phyloP scores from a whole-genome alignment of 2,888 invertebrate species.

The Erannis defoliaria region DNA sequence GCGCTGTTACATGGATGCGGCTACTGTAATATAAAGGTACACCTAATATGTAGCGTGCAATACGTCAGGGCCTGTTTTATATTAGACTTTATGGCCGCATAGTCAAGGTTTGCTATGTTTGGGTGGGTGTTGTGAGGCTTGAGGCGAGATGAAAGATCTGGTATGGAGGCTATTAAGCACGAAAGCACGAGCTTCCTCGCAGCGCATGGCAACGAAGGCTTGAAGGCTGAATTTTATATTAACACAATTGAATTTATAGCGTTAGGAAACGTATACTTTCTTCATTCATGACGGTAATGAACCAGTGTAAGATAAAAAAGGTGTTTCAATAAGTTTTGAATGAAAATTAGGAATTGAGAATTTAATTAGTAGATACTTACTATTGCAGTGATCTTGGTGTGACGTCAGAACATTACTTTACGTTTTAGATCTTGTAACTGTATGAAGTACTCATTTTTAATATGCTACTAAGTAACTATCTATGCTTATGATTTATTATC shows the following conservation, averaged over 20 bases:
- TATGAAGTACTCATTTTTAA: too few species aligned
- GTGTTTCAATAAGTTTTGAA: neutral
- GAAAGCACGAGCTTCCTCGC: slow-evolving; percentile 48
- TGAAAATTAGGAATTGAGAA: neutral
- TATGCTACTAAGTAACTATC: too few species aligned
- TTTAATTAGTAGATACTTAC: too few species aligned
- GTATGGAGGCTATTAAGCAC: slow-evolving; percentile 57
- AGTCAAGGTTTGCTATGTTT: slow-evolving; percentile 40
- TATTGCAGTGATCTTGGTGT: too few species aligned
- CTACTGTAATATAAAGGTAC: slow-evolving; percentile 59
- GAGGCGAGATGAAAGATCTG: slow-evolving; percentile 68
- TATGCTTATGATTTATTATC: too few species aligned
- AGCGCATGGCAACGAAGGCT: slow-evolving; percentile 34
- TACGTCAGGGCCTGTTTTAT: slow-evolving; percentile 39
- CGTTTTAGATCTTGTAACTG: too few species aligned
- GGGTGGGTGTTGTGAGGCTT: slow-evolving; percentile 26
- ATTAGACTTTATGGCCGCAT: slow-evolving; percentile 37
- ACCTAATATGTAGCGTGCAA: slow-evolving; percentile 53
- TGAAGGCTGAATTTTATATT: slow-evolving; percentile 20
- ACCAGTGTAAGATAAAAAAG: neutral
- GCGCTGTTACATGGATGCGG: slow-evolving; percentile 54
- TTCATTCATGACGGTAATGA: slow-evolving; percentile 4
- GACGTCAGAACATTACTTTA: too few species aligned
- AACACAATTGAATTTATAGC: slow-evolving; percentile 6
- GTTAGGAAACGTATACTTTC: slow-evolving; percentile 23